These are phyloP conservation scores for Willowsia nigromaculata DNA, from an alignment of 2,888 invertebrate genomes.

Conservation along the genomic window DNA sequence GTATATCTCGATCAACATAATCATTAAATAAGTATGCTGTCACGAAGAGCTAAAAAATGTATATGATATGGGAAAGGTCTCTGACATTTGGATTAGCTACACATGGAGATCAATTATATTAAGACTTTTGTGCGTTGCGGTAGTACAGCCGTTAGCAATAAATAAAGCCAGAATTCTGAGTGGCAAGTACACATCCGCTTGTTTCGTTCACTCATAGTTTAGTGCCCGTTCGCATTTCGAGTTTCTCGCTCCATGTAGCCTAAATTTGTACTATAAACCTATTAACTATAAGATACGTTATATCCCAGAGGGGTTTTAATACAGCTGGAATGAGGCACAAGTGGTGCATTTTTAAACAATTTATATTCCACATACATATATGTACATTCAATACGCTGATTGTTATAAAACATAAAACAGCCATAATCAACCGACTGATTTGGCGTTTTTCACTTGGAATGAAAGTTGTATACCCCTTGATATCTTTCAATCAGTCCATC, in stretches of 20 bases:
- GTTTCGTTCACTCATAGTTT: too few species aligned
- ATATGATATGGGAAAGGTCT: constrained; percentile 53
- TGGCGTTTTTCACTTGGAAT: background rate
- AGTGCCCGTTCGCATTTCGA: background rate
- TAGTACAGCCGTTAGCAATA: constrained; percentile 16
- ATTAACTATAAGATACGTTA: background rate
- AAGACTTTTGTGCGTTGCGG: constrained; percentile 16
- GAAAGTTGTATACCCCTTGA: background rate
- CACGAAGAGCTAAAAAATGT: background rate
- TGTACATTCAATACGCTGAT: background rate
- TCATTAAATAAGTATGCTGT: constrained; percentile 52
- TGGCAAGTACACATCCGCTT: constrained; percentile 1
- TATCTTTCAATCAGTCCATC: constrained; percentile 33
- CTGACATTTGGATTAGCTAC: constrained; percentile 52
- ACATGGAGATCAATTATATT: constrained; percentile 47
- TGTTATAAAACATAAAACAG: background rate
- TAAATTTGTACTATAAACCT: background rate
- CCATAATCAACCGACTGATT: background rate
- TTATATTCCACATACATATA: background rate
- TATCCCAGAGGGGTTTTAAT: constrained; percentile 30
- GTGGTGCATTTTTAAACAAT: background rate
- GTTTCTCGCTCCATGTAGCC: background rate
- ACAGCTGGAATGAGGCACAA: constrained; percentile 19
- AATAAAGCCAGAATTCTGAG: background rate
- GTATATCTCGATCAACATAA: too few species aligned